Evolutionary conservation across 2,113 vertebrate species (phyloP).

Genomic region (Psilopogon haemacephalus): DNA sequence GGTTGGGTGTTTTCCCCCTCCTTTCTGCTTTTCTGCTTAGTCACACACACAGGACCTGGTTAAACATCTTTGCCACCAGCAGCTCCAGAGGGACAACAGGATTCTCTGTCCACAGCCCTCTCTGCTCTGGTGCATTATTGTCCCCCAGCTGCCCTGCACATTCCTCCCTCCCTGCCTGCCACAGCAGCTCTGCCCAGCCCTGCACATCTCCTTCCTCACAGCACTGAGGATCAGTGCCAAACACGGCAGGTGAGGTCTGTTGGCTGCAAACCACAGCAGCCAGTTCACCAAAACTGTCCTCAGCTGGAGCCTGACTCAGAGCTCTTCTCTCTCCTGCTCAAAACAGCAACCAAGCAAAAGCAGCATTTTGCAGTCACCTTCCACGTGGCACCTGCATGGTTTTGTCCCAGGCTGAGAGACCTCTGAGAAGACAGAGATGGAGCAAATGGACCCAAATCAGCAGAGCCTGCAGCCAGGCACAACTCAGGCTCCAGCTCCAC

Average conservation of each 20-base stretch:
- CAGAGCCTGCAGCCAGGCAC: background rate
- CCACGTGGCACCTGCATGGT: accelerated
- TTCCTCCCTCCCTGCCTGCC: background rate
- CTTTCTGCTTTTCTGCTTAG: background rate
- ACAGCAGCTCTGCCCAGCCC: background rate
- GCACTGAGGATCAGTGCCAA: background rate
- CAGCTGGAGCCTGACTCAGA: background rate
- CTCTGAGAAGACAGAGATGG: background rate
- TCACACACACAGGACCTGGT: background rate
- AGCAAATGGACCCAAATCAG: background rate
- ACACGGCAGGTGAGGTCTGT: background rate
- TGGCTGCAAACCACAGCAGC: background rate
- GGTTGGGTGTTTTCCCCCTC: too few relatives aligned
- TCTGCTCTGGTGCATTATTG: background rate
- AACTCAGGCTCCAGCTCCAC: background rate
- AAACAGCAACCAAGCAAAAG: background rate
- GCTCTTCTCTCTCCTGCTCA: background rate
- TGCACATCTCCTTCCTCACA: background rate
- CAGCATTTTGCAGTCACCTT: background rate
- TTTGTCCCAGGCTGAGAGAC: background rate
- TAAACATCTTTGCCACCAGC: background rate
- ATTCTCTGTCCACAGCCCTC: background rate
- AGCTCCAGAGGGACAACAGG: background rate
- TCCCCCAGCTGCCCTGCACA: background rate
- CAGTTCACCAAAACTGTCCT: background rate